These are phyloP conservation scores for Ricordea florida DNA, from an alignment of 92 coral and sea anemone species.

Conservation along the genomic window DNA sequence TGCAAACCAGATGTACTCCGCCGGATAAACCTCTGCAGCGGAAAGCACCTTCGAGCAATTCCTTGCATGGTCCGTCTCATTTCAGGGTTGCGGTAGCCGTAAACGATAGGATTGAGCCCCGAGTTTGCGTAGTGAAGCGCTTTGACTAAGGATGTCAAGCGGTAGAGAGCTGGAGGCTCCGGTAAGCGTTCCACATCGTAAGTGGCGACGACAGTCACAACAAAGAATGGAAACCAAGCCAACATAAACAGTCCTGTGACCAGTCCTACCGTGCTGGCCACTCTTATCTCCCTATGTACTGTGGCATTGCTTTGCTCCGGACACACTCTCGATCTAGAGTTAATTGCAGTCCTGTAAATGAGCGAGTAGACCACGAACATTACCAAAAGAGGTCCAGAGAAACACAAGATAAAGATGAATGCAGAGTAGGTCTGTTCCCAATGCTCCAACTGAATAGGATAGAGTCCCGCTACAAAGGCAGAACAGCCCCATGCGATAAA, in stretches of 20 bases:
- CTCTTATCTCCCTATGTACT: conserved; percentile 62
- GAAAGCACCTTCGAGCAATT: neutral
- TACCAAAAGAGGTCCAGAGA: conserved; percentile 66
- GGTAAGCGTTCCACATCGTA: conserved; percentile 61
- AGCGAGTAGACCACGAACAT: conserved; percentile 67
- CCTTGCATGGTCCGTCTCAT: conserved; percentile 53
- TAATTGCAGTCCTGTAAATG: conserved; percentile 61
- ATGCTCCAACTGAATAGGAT: conserved; percentile 70
- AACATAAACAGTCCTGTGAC: conserved; percentile 76
- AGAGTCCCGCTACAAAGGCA: conserved; percentile 67
- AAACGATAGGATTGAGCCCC: conserved; percentile 52
- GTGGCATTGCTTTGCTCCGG: conserved; percentile 33
- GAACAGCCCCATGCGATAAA: conserved; percentile 77
- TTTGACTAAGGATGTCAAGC: conserved; percentile 54
- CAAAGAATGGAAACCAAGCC: conserved; percentile 84
- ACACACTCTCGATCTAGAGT: conserved; percentile 45
- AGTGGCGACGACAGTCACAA: conserved; percentile 55
- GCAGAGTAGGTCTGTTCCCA: conserved; percentile 80
- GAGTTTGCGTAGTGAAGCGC: conserved; percentile 66
- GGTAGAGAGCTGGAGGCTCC: conserved; percentile 45
- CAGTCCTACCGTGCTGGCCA: conserved; percentile 65
- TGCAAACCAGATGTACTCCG: neutral
- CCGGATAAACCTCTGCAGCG: neutral
- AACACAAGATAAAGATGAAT: conserved; percentile 57
- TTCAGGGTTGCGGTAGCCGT: conserved; percentile 59